A percentile compares a stretch with the other conserved stretches of the same genome.
Conservation (phyloP, 2,797 vertebrate genomes). For the Ceyx erithaca region DNA sequence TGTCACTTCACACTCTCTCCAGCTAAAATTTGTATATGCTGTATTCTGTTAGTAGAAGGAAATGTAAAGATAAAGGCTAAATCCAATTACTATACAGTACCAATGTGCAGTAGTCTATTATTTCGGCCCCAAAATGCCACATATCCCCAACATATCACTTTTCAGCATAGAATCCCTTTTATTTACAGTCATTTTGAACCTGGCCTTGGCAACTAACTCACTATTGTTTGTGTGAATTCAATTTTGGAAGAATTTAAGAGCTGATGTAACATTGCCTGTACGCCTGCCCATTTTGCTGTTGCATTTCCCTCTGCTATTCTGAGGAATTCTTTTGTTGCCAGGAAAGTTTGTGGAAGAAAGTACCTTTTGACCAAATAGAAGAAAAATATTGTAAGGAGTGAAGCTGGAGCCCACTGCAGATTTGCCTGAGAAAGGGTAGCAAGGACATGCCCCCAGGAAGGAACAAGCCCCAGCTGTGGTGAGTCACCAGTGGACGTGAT, state of each 20-base stretch:
- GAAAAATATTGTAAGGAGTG: neutral
- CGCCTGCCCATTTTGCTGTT: constrained; percentile 25
- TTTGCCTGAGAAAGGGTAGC: constrained; percentile 1
- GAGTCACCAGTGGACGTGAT: constrained; percentile 17
- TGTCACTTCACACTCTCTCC: neutral
- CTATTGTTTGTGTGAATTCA: constrained; percentile 45
- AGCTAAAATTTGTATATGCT: neutral
- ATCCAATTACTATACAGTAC: neutral
- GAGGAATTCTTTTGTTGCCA: constrained; percentile 22
- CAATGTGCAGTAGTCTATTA: neutral
- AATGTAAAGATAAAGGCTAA: neutral
- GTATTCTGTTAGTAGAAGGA: neutral
- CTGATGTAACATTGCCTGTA: constrained; percentile 35
- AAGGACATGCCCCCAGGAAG: constrained; percentile 45
- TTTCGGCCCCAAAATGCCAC: neutral
- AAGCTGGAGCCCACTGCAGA: neutral
- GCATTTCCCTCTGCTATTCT: constrained; percentile 13
- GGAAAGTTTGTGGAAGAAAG: neutral
- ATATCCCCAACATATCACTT: neutral
- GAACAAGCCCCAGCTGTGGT: neutral
- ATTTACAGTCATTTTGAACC: constrained; percentile 38
- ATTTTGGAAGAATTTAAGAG: constrained; percentile 47
- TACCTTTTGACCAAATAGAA: constrained; percentile 24
- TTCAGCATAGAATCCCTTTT: neutral
- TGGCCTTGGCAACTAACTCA: constrained; percentile 9